phyloP scores from a whole-genome alignment of 2,113 vertebrate genomes.

The Eulacestoma nigropectus region DNA sequence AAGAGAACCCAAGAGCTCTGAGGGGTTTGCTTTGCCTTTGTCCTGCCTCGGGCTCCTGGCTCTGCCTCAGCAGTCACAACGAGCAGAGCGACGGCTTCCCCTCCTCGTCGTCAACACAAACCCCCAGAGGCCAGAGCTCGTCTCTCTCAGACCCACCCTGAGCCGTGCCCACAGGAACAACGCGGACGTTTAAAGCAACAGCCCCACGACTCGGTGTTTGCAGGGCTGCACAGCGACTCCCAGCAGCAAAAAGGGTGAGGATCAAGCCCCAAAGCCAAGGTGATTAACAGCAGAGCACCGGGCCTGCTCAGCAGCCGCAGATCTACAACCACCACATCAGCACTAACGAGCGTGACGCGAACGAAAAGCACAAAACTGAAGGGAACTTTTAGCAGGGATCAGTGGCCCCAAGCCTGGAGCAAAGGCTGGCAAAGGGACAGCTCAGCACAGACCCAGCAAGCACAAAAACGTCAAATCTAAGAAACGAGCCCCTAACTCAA shows the following conservation, averaged over 20 bases:
- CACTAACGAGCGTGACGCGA: too few relatives aligned
- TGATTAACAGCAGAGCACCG: background rate
- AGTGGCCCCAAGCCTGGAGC: background rate
- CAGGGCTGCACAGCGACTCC: background rate
- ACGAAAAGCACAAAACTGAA: background rate
- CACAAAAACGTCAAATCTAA: background rate
- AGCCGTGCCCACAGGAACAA: too few relatives aligned
- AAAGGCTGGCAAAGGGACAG: background rate
- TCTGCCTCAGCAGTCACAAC: too few relatives aligned
- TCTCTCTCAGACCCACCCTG: too few relatives aligned
- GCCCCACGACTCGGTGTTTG: accelerated
- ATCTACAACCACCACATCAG: background rate
- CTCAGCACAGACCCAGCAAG: too few relatives aligned
- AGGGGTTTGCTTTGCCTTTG: too few relatives aligned
- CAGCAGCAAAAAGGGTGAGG: background rate
- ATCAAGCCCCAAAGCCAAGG: background rate
- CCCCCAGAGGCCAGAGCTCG: too few relatives aligned
- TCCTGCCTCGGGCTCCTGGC: too few relatives aligned
- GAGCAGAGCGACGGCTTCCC: too few relatives aligned
- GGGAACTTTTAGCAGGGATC: background rate
- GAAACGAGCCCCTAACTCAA: too few relatives aligned
- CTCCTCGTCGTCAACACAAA: too few relatives aligned
- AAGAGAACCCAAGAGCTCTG: too few relatives aligned
- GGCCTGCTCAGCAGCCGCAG: background rate
- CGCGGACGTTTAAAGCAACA: background rate